A percentile compares a stretch with the other conserved stretches of the same genome.
phyloP scores from a whole-genome alignment of 2,888 invertebrate species.

The Podotricha telesiphe region DNA sequence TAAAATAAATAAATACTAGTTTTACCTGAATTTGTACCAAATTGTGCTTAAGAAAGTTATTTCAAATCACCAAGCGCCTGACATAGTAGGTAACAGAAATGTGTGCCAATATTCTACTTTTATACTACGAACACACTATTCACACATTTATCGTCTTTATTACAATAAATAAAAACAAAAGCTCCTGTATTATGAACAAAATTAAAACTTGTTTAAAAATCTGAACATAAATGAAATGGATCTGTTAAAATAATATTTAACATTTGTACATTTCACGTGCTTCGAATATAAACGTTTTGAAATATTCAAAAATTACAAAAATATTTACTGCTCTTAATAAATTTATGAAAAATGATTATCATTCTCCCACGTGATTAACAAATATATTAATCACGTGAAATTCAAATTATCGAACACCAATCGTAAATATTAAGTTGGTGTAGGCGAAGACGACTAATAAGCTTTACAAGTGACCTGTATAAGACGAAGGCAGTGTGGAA shows the following conservation, averaged over 20 bases:
- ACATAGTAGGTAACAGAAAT: constrained; percentile 40
- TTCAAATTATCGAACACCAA: constrained; percentile 3
- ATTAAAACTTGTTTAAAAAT: too few relatives aligned
- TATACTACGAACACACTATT: constrained; percentile 65
- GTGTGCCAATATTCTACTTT: constrained; percentile 59
- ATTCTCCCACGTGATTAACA: constrained; percentile 20
- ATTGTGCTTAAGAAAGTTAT: neutral
- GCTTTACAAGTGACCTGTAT: constrained; percentile 8
- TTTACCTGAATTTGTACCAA: neutral
- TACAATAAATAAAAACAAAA: neutral
- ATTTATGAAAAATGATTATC: too few relatives aligned
- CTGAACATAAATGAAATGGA: too few relatives aligned
- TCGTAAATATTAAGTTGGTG: neutral
- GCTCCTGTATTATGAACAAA: neutral
- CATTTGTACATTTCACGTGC: neutral
- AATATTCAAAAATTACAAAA: too few relatives aligned
- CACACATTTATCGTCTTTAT: constrained; percentile 41
- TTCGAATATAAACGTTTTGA: neutral
- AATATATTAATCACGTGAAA: constrained; percentile 1
- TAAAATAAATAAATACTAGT: neutral
- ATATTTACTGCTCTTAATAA: too few relatives aligned
- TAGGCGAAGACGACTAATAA: constrained; percentile 27
- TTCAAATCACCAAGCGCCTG: constrained; percentile 2
- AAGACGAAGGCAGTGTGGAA: neutral
- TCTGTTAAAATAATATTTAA: neutral